These are phyloP conservation scores for Oxytorus armatus DNA, from an alignment of 2,888 invertebrate genomes.

Conservation along the genomic window DNA sequence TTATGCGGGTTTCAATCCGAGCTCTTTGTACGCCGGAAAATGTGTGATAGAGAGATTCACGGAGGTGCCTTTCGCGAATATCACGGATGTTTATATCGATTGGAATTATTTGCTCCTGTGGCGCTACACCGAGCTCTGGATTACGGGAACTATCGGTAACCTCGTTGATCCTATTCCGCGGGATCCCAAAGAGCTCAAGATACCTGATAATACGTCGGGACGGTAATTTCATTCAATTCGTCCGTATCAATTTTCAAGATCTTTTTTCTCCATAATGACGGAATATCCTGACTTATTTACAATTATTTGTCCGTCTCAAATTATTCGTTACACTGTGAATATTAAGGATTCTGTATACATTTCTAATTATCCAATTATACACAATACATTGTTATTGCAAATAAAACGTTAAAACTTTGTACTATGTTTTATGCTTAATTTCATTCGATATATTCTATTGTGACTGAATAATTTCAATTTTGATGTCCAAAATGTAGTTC, in stretches of 20 bases:
- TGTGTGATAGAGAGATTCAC: slow-evolving; percentile 63
- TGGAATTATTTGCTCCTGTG: slow-evolving; percentile 82
- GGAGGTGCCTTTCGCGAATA: slow-evolving; percentile 70
- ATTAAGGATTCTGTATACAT: too few relatives aligned
- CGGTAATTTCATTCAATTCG: slow-evolving; percentile 67
- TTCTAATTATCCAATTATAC: too few relatives aligned
- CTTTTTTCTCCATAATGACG: background rate
- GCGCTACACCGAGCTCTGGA: slow-evolving; percentile 74
- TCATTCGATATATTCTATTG: too few relatives aligned
- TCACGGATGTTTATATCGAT: slow-evolving; percentile 78
- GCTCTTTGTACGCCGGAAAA: slow-evolving; percentile 45
- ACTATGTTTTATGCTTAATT: too few relatives aligned
- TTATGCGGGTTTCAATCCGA: slow-evolving; percentile 63
- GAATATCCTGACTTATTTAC: background rate
- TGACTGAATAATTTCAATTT: too few relatives aligned
- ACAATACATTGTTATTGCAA: too few relatives aligned
- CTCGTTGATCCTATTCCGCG: slow-evolving; percentile 28
- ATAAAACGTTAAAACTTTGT: too few relatives aligned
- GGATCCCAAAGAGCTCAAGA: slow-evolving; percentile 67
- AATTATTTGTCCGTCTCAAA: background rate
- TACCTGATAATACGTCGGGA: slow-evolving; percentile 72
- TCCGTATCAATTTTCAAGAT: background rate
- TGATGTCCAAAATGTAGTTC: background rate
- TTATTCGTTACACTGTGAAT: too few relatives aligned
- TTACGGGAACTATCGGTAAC: slow-evolving; percentile 72